Evolutionary conservation across 2,888 invertebrate genomes (phyloP), one percentile per base, ranked within the genome.

Genomic region (Alviniconcha strummeri): DNA sequence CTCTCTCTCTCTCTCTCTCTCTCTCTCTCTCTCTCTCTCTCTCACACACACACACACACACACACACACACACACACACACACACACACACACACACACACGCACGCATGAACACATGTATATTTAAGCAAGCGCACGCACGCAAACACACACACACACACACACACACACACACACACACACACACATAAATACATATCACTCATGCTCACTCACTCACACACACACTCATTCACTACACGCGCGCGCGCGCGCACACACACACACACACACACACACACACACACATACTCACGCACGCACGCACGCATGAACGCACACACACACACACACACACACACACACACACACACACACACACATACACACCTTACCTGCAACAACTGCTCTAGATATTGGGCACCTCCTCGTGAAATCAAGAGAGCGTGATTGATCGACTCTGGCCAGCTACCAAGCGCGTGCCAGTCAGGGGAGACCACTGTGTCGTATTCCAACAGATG

Each of bases 401-500:
- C 83, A n/a, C 81, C 77, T 19, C 80, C 74, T 57, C 84, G 81
- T 7, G 84, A 84, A 69, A 86, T 83, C 36, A 86, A 17, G 5
- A 82, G 56, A 5, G 81, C 81, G 72, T 84, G 86, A 67, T 86
- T 86, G 67, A 86, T 67, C 15, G 84, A 84, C 55, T 86, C 86
- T 15, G 86, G 86, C 86, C 86, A 86, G 17, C 52, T 75, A 60
- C 86, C 86, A 71, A 80, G 82, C 71, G 74, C 75, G 19, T 81
- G 83, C 86, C 86, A 86, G 56, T 86, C 86, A 82, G 86, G 86
- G 83, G 86, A 86, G 54, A 71, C 82, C 36, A 86, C 86, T 67
- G 82, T 83, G 54, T 84, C 84, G 80, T 84, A 86, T 60, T 81
- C 79, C 64, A 84, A 71, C 13, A 82, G 54, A 52, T 81, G 71